Evolutionary conservation across 2,888 invertebrate species (phyloP), one percentile per base, ranked within the genome.

Genomic region (Aporophyla lueneburgensis): DNA sequence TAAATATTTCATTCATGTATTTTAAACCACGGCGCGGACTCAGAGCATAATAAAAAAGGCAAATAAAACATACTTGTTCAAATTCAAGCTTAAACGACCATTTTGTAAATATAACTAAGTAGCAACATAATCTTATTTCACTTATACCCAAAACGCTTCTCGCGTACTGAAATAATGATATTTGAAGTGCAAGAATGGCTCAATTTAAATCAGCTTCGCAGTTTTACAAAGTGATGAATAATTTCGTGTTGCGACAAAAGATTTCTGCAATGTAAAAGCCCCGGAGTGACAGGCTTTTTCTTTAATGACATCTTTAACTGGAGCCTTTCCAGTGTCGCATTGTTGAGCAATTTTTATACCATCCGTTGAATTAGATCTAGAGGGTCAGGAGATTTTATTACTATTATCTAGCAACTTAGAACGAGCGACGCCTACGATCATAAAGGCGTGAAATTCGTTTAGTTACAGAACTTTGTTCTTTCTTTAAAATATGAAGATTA

Each of bases 161-260:
- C 51, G 9, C 51, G 67, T 74, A 66, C 63, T 75, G 65, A 83
- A 81, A 83, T 83, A 83, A 83, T 77, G 77, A 85, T 78, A 72
- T 79, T 81, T 79, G 71, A 78, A 76, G 71, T 74, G 68, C 76
- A 76, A 78, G 68, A 88, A 88, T 83, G 82, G 81, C 84, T 83
- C 75, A 86, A 88, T 88, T 88, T 88, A 84, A 89, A 86, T 84
- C 78, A 83, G 77, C 80, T 81, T 79, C 80, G 54, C 79, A 80
- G 76, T 84, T 81, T 78, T 84, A 87, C 86, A 89, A 87, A 89
- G 86, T 80, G 80, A 80, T 86, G 87, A 89, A 89, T 89, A 90
- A 89, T 87, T 88, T 88, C 84, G 83, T 90, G 89, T 89, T 89
- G 88, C 88, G 87, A 91, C 90, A 91, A 91, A 91, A 89, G 88